These are phyloP conservation scores for Mustela nigripes DNA, from an alignment of 2,113 vertebrate genomes.

Conservation along the genomic window DNA sequence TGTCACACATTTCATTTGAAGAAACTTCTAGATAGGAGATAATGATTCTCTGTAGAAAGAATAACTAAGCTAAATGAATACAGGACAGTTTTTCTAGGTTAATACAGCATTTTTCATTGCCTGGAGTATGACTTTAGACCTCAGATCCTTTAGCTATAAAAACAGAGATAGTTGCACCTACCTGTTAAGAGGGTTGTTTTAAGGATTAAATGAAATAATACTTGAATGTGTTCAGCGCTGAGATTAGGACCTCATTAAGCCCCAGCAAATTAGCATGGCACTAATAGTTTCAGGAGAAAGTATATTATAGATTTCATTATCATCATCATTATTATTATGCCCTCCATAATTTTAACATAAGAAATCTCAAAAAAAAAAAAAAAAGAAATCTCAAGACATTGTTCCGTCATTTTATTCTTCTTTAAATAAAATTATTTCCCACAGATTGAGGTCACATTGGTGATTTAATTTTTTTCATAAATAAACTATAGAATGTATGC, in stretches of 20 bases:
- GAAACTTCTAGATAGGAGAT: background rate
- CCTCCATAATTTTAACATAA: background rate
- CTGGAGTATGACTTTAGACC: background rate
- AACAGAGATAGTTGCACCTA: background rate
- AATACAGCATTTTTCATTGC: background rate
- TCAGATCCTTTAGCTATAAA: background rate
- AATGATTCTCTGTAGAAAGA: background rate
- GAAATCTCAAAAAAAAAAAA: background rate
- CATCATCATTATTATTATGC: background rate
- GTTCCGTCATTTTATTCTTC: background rate
- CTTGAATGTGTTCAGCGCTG: background rate
- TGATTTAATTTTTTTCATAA: background rate
- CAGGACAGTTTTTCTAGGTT: background rate
- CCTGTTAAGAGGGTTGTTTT: background rate
- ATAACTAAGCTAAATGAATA: background rate
- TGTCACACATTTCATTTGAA: conserved; percentile 8
- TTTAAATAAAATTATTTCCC: background rate
- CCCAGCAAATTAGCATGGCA: background rate
- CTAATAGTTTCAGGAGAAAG: background rate
- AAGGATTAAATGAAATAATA: background rate
- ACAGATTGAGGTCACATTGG: background rate
- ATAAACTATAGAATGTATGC: background rate
- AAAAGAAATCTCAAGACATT: background rate
- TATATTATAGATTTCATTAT: background rate
- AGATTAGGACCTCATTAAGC: background rate